Evolutionary conservation across 1,140 invertebrate species (phyloP).

Genomic region (Yoshiicerus persimilis): DNA sequence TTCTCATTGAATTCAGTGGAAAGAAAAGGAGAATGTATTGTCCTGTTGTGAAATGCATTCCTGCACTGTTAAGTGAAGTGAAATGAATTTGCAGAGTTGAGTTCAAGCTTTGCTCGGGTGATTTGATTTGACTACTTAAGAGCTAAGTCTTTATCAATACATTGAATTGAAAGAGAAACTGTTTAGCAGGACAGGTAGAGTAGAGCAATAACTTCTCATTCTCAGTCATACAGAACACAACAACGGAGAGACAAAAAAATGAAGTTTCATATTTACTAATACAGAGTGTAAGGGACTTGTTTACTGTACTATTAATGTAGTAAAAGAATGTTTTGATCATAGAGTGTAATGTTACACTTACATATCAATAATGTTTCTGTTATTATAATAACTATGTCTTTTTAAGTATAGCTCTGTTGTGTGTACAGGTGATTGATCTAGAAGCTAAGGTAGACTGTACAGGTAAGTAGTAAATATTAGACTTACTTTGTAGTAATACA

Average conservation of each 20-base stretch:
- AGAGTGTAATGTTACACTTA: neutral
- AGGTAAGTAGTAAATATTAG: too few species aligned
- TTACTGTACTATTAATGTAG: neutral
- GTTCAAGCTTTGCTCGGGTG: neutral
- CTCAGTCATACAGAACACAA: neutral
- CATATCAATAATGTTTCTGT: neutral
- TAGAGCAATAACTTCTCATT: neutral
- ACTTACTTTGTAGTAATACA: neutral
- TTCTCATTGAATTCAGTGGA: too few species aligned
- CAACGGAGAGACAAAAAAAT: neutral
- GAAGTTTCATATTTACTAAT: neutral
- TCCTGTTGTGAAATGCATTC: neutral
- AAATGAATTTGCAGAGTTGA: neutral
- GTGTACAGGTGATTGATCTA: too few species aligned
- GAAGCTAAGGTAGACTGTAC: too few species aligned
- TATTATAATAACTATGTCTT: too few species aligned
- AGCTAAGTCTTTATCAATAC: neutral
- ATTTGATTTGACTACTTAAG: neutral
- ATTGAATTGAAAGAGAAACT: conserved; percentile 11
- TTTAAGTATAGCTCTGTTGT: too few species aligned
- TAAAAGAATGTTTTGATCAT: neutral
- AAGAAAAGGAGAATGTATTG: neutral
- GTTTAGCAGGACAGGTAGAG: neutral
- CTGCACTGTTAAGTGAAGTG: neutral
- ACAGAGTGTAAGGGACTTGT: neutral